Evolutionary conservation across 1,140 invertebrate species (phyloP).

Genomic region (Teleogryllus occipitalis): DNA sequence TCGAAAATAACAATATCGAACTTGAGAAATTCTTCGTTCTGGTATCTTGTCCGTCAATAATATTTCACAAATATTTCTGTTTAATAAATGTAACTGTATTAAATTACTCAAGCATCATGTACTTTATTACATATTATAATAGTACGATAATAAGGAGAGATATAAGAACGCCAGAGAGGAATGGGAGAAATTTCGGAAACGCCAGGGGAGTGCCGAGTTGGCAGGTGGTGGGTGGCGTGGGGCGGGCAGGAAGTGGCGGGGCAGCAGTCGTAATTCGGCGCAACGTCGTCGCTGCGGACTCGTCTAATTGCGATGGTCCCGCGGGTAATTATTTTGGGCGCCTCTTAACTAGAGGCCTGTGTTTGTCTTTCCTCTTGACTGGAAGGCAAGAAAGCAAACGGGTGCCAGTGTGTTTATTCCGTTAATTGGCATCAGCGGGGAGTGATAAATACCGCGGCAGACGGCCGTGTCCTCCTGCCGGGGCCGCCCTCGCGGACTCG

Average conservation of each 20-base stretch:
- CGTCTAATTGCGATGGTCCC: not conserved
- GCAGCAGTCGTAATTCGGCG: not conserved
- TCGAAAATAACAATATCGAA: no score
- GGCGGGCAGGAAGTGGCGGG: not conserved
- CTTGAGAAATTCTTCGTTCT: no score
- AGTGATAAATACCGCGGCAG: not conserved
- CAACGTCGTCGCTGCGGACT: not conserved
- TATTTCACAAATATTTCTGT: no score
- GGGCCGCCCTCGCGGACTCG: not conserved
- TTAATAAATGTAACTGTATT: no score
- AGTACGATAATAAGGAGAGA: no score
- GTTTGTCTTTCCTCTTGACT: constrained; percentile 4
- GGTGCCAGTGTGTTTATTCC: constrained; percentile 3
- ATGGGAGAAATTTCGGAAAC: no score
- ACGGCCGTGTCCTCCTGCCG: not conserved
- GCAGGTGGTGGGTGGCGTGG: not conserved
- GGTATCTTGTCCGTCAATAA: no score
- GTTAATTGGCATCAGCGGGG: not conserved
- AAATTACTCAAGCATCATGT: no score
- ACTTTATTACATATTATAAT: no score
- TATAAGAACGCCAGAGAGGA: no score
- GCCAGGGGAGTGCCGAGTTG: not conserved
- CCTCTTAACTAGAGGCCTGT: not conserved
- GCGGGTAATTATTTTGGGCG: not conserved
- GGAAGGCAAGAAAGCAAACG: not conserved